A percentile compares a stretch with the other conserved stretches of the same genome.
Conservation (phyloP, 1,140 invertebrate species). For the Oedothorax gibbosus region DNA sequence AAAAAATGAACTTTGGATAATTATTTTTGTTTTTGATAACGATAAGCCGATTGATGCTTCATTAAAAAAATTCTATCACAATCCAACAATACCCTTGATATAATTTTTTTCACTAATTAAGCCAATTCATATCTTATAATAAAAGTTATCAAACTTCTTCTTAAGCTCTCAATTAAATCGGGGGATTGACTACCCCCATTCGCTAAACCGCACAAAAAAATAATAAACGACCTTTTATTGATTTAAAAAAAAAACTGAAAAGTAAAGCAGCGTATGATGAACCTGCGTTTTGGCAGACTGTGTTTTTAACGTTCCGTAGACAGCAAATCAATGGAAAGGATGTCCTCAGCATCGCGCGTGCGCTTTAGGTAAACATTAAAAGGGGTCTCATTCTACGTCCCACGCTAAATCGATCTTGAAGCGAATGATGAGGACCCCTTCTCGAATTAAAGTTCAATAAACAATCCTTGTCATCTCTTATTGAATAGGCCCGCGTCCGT, state of each 20-base stretch:
- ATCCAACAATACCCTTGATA: no score
- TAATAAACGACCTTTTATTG: no score
- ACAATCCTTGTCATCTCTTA: neutral
- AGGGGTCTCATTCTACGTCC: slow-evolving; percentile 4
- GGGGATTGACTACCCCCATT: no score
- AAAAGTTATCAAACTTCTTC: no score
- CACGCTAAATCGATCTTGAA: neutral
- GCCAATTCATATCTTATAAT: no score
- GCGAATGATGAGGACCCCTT: slow-evolving; percentile 2
- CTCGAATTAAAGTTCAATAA: neutral
- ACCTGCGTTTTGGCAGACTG: neutral
- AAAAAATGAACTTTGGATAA: no score
- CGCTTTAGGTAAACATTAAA: slow-evolving; percentile 19
- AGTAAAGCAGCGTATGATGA: slow-evolving; percentile 19
- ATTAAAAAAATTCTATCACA: no score
- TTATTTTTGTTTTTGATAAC: no score
- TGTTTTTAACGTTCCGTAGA: slow-evolving; percentile 24
- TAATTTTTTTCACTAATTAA: no score
- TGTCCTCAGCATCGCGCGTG: slow-evolving; percentile 10
- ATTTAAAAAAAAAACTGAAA: neutral
- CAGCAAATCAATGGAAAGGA: slow-evolving; percentile 44
- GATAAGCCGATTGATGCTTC: no score
- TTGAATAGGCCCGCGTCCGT: neutral
- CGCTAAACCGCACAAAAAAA: no score
- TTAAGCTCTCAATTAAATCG: no score